phyloP scores from a whole-genome alignment of 2,113 vertebrate genomes.

The Pardalotus punctatus region DNA sequence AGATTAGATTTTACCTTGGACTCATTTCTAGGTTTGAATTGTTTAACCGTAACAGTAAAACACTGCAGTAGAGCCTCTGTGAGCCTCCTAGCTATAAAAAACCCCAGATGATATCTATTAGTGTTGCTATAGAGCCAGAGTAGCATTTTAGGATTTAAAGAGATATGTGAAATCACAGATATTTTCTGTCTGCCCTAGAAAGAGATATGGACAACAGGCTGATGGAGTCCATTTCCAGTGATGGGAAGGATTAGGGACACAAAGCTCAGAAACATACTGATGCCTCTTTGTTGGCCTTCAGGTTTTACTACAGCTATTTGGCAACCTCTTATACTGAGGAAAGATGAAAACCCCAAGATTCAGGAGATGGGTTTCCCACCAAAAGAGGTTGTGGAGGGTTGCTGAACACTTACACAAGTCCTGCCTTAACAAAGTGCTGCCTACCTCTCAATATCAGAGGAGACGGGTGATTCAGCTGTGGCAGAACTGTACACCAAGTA shows the following conservation, averaged over 20 bases:
- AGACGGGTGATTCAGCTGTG: neutral
- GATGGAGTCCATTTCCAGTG: neutral
- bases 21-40: neutral
- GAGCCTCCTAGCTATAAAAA: neutral
- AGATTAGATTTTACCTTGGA: neutral
- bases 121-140: constrained; percentile 28
- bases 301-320: neutral
- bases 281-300: neutral
- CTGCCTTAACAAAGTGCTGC: neutral
- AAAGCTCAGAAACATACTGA: neutral
- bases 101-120: neutral
- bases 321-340: neutral
- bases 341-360: neutral
- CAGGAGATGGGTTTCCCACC: neutral
- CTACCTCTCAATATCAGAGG: neutral
- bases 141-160: constrained; percentile 41
- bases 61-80: neutral
- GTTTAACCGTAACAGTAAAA: neutral
- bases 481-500: neutral
- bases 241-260: neutral
- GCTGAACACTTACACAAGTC: neutral
- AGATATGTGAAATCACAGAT: neutral
- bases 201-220: neutral
- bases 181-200: neutral
- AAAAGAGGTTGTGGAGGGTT: neutral